Evolutionary conservation across 64 coral and sea anemone genomes (phyloP).

Genomic region (Montipora foliosa): DNA sequence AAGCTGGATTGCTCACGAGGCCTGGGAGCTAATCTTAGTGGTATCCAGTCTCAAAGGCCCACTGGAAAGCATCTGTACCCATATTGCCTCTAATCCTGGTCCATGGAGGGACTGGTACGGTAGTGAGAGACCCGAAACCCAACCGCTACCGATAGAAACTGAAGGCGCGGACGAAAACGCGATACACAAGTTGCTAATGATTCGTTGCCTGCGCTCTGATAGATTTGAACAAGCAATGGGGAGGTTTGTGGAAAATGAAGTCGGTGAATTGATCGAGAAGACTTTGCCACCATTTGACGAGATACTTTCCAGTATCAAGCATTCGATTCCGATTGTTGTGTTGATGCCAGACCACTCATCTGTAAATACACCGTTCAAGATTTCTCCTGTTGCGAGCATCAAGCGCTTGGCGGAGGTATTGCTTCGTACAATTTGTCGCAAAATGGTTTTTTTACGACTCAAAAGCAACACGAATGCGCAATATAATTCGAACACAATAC

Average conservation of each 20-base stretch:
- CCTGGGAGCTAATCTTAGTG: slow-evolving; percentile 83
- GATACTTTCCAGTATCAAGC: slow-evolving; percentile 65
- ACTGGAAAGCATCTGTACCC: slow-evolving; percentile 86
- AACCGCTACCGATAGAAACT: slow-evolving; percentile 53
- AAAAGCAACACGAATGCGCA: not conserved
- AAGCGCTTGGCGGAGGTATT: slow-evolving; percentile 75
- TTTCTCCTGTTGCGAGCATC: slow-evolving; percentile 57
- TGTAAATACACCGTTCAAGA: slow-evolving; percentile 50
- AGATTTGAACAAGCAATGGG: slow-evolving; percentile 77
- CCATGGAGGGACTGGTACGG: slow-evolving; percentile 91
- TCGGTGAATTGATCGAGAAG: slow-evolving; percentile 67
- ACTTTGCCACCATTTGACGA: slow-evolving; percentile 53
- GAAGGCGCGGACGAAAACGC: slow-evolving; percentile 46
- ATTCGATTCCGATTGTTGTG: slow-evolving; percentile 84
- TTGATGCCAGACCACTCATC: slow-evolving; percentile 68
- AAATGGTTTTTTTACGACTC: not conserved
- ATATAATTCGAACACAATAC: too few species aligned
- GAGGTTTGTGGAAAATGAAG: slow-evolving; percentile 54
- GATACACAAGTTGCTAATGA: slow-evolving; percentile 76
- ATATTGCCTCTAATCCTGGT: slow-evolving; percentile 81
- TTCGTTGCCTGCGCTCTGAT: slow-evolving; percentile 88
- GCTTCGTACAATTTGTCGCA: not conserved
- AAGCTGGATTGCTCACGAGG: slow-evolving; percentile 76
- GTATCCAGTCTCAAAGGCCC: slow-evolving; percentile 86
- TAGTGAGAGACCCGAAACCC: slow-evolving; percentile 65